Evolutionary conservation across 1,140 invertebrate genomes (phyloP).

Genomic region (Halyomorpha halys): DNA sequence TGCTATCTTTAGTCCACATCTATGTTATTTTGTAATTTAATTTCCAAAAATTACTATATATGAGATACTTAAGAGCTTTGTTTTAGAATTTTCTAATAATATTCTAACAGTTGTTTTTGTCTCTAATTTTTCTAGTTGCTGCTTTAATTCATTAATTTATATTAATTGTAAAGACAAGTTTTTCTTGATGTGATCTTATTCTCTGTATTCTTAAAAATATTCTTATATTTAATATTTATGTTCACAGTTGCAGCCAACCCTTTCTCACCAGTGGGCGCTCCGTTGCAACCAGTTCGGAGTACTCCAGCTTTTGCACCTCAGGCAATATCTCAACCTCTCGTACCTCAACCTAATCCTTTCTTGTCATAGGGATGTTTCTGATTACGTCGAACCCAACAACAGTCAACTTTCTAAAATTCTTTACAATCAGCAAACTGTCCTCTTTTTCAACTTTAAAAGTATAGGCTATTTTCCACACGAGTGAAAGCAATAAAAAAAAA

Average conservation of each 20-base stretch:
- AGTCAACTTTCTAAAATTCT: neutral
- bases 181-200: too few species aligned
- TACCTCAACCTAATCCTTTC: conserved; percentile 28
- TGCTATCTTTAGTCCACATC: too few species aligned
- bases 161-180: too few species aligned
- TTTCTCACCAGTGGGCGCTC: conserved; percentile 23
- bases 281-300: conserved; percentile 17
- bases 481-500: neutral
- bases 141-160: too few species aligned
- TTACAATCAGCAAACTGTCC: neutral
- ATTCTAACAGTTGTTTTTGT: too few species aligned
- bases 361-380: conserved; percentile 23
- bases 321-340: conserved; percentile 23
- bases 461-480: neutral
- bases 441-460: neutral
- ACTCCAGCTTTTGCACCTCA: neutral
- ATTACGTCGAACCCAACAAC: neutral
- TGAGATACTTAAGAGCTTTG: too few species aligned
- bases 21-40: too few species aligned
- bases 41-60: too few species aligned
- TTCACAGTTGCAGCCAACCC: conserved; percentile 22
- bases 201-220: too few species aligned
- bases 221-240: neutral
- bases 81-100: too few species aligned
- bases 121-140: too few species aligned